A percentile compares a stretch with the other conserved stretches of the same genome.
Evolutionary conservation across 2,888 invertebrate genomes (phyloP).

Genomic region (Pimpla rufipes): DNA sequence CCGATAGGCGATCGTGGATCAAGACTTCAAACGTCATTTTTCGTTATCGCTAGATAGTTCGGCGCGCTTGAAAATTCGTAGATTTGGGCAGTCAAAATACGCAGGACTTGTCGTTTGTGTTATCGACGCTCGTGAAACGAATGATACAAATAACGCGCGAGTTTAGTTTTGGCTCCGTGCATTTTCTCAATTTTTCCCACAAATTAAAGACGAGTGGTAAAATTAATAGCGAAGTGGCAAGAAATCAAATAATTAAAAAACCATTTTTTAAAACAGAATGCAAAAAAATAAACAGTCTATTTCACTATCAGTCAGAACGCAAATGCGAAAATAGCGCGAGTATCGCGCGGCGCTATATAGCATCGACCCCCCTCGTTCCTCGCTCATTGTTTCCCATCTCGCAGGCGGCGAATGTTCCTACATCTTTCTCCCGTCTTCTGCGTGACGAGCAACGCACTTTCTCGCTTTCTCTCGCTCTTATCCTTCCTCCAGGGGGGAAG

Average conservation of each 20-base stretch:
- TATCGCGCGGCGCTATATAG: neutral
- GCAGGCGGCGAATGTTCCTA: neutral
- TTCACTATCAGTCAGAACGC: conserved; percentile 4
- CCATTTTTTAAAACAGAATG: too few relatives aligned
- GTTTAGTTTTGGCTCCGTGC: neutral
- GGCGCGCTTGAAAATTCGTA: neutral
- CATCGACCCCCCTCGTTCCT: neutral
- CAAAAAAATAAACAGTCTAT: neutral
- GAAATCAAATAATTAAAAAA: neutral
- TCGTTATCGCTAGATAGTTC: neutral
- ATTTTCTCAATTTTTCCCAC: neutral
- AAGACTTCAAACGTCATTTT: neutral
- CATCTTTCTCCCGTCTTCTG: conserved; percentile 5
- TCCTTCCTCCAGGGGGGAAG: conserved; percentile 38
- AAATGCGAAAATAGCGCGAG: conserved; percentile 8
- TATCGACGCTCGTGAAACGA: neutral
- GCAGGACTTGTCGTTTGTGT: neutral
- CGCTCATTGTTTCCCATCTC: conserved; percentile 49
- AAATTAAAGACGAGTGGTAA: neutral
- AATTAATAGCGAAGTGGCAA: neutral
- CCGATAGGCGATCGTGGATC: conserved; percentile 6
- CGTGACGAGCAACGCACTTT: conserved; percentile 33
- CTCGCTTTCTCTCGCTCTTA: conserved; percentile 19
- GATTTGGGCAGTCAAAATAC: neutral
- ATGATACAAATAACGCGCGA: neutral